Evolutionary conservation across 2,113 vertebrate species (phyloP), one percentile per base, ranked within the genome.

Genomic region (Semicossyphus pulcher): DNA sequence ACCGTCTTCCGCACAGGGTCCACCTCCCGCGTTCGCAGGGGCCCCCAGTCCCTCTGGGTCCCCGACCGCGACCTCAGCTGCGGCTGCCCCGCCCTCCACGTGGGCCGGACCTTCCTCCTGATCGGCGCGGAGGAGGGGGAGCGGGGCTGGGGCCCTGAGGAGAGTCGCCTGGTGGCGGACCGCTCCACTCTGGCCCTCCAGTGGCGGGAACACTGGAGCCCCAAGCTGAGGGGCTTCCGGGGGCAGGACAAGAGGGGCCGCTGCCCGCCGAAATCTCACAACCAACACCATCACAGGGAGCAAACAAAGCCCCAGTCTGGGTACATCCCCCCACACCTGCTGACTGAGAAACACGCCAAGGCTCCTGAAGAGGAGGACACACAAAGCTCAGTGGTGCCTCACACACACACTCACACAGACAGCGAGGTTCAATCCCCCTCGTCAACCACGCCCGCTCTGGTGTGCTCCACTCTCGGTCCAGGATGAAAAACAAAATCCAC

Each of bases 161-260:
- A 95, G 29, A 87, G 88, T 5, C 94, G 93, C 37, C 85, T 97
- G 36, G 91, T 96, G 70, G 92, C 96, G 0, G 95, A 96, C 85
- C 95, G 93, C 80, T 94, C 93, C 45, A 93, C 95, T 15, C 87
- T 95, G 64, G 95, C 96, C 16, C 91, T 96, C 59, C 94, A 94
- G 79, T 97, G 96, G 96, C 93, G 95, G 89, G 94, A 96, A 54
- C 95, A 92, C 84, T 97, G 96, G 96, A 94, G 89, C 63, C 88
- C 93, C 70, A 96, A 95, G 45, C 87, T 97, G 57, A 89, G 95
- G 79, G 92, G 93, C 52, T 95, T 96, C 83, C 92, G 95, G 59
- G 94, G 93, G 36, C 94, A 96, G 86, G 95, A 95, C 87, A 94
- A 86, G 10, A 90, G 82, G 2, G 96, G 96, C 1, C 93, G 94